Evolutionary conservation across 2,113 vertebrate genomes (phyloP).

Genomic region (Lepisosteus osseus): DNA sequence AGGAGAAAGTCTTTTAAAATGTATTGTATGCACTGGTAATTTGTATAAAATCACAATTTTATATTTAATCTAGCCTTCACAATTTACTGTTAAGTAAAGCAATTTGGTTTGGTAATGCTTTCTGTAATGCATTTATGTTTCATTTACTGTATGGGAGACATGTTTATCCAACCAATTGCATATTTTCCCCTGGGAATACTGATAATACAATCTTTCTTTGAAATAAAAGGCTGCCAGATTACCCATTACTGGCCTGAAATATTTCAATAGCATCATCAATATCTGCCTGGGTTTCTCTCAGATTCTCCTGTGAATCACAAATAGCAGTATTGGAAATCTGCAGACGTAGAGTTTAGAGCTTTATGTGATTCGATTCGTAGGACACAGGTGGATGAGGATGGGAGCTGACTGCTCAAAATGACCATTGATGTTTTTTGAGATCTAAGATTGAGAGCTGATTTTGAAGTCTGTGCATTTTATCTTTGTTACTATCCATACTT

Average conservation of each 20-base stretch:
- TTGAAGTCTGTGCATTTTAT: too few relatives aligned
- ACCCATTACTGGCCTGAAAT: neutral
- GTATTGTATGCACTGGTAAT: neutral
- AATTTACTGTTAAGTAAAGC: neutral
- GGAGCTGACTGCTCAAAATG: neutral
- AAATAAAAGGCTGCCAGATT: constrained; percentile 3
- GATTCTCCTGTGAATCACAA: neutral
- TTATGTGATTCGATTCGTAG: neutral
- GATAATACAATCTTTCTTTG: neutral
- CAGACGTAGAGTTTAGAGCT: neutral
- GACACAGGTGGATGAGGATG: neutral
- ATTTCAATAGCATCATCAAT: constrained; percentile 4
- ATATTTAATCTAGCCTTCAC: neutral
- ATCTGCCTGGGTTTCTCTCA: neutral
- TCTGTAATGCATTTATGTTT: neutral
- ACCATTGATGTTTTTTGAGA: too few relatives aligned
- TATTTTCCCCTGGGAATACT: neutral
- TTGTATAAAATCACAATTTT: neutral
- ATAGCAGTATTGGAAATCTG: neutral
- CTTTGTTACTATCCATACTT: too few relatives aligned
- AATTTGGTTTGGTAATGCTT: neutral
- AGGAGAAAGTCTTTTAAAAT: neutral
- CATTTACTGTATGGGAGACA: neutral
- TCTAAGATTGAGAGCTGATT: too few relatives aligned
- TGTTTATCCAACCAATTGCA: neutral